These are phyloP conservation scores for Tachysurus vachellii DNA, from an alignment of 2,113 vertebrate genomes.

Conservation along the genomic window DNA sequence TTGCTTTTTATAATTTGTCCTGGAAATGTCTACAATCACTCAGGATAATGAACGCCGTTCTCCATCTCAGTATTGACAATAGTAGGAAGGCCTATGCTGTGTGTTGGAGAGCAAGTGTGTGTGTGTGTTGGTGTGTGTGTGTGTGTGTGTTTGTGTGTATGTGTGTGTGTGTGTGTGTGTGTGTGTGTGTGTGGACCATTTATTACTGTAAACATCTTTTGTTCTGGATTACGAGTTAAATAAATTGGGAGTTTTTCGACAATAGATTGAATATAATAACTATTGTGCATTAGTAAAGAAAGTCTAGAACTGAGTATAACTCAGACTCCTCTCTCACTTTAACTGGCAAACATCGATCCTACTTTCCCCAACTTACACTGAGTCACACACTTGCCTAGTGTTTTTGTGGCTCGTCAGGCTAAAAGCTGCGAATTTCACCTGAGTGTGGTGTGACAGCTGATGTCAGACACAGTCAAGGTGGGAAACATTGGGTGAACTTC, in stretches of 20 bases:
- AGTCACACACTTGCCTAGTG: not conserved
- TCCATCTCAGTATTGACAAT: conserved; percentile 93
- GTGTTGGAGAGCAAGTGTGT: conserved; percentile 72
- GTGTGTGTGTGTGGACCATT: conserved; percentile 17
- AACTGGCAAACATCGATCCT: not conserved
- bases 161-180: conserved; percentile 70
- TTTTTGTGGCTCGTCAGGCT: conserved; percentile 34
- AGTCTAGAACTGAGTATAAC: not conserved
- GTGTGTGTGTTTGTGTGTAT: conserved; percentile 8
- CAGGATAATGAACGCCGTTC: conserved; percentile 94
- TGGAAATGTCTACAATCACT: conserved; percentile 95
- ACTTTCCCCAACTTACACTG: not conserved
- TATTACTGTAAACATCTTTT: not conserved
- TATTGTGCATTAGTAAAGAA: not conserved
- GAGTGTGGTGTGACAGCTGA: conserved; percentile 34
- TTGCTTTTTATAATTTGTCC: conserved; percentile 99
- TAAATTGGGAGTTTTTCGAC: not conserved
- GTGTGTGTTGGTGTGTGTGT: conserved; percentile 11
- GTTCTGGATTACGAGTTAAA: not conserved
- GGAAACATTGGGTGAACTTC: conserved; percentile 33
- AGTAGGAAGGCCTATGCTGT: conserved; percentile 90
- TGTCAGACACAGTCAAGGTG: conserved; percentile 34
- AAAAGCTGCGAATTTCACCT: conserved; percentile 16
- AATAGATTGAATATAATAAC: not conserved
- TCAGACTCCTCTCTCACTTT: not conserved